Evolutionary conservation across 2,888 invertebrate genomes (phyloP).

Genomic region (Cephus pulcher): DNA sequence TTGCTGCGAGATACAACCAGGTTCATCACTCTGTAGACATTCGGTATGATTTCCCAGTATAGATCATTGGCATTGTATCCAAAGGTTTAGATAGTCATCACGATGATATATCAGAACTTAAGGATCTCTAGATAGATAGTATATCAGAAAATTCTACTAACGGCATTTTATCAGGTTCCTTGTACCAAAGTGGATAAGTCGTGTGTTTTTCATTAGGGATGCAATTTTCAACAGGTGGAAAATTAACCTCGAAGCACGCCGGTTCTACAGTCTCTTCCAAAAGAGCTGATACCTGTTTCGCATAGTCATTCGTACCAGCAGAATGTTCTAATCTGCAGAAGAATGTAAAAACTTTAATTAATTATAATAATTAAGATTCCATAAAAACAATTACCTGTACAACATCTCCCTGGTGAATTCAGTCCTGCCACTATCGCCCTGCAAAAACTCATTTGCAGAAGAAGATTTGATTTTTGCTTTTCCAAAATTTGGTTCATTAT

Average conservation of each 20-base stretch:
- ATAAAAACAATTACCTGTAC: constrained; percentile 33
- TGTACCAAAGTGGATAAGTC: constrained; percentile 51
- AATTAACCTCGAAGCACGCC: constrained; percentile 44
- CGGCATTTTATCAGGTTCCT: constrained; percentile 44
- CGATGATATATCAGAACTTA: too few relatives aligned
- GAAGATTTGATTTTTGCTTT: not conserved
- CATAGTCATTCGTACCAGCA: constrained; percentile 44
- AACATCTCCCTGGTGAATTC: constrained; percentile 53
- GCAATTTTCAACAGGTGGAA: constrained; percentile 44
- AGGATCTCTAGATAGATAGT: too few relatives aligned
- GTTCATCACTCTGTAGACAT: too few relatives aligned
- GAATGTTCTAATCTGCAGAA: constrained; percentile 42
- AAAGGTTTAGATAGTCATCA: too few relatives aligned
- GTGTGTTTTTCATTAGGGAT: constrained; percentile 34
- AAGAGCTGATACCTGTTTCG: constrained; percentile 46
- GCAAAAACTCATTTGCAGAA: constrained; percentile 16
- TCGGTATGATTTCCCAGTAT: too few relatives aligned
- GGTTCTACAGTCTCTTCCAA: constrained; percentile 50
- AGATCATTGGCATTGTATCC: too few relatives aligned
- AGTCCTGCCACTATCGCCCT: constrained; percentile 22
- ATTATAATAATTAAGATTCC: too few relatives aligned
- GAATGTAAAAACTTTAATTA: not conserved
- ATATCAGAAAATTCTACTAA: constrained; percentile 31
- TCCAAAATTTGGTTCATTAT: constrained; percentile 15
- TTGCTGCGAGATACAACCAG: too few relatives aligned